Conservation (phyloP, 2,888 invertebrate genomes). For the Brachyopa scutellaris region DNA sequence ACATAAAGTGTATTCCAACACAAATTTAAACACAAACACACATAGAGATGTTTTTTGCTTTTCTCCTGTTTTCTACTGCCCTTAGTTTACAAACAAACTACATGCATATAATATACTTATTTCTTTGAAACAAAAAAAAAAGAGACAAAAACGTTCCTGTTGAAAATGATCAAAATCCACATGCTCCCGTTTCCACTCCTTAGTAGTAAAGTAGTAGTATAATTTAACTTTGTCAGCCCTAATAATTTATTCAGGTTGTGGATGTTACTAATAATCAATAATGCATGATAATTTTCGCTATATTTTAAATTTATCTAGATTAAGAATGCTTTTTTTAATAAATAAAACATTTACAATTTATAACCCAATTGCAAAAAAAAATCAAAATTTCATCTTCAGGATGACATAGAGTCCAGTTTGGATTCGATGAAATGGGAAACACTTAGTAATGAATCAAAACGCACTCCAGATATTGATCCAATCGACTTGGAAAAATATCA, state of each 20-base stretch:
- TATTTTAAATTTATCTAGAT: not conserved
- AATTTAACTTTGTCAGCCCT: not conserved
- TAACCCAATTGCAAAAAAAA: slow-evolving; percentile 27
- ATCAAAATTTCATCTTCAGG: slow-evolving; percentile 73
- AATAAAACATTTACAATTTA: slow-evolving; percentile 4
- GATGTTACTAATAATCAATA: slow-evolving; percentile 19
- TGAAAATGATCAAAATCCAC: not conserved
- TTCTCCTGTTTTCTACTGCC: slow-evolving; percentile 10
- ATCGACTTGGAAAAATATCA: slow-evolving; percentile 92
- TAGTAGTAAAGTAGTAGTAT: not conserved
- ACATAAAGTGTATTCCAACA: slow-evolving; percentile 29
- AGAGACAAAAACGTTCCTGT: not conserved
- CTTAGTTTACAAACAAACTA: slow-evolving; percentile 10
- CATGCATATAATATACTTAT: not conserved
- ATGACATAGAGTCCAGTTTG: slow-evolving; percentile 78
- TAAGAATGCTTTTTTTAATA: slow-evolving; percentile 18
- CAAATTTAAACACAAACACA: slow-evolving; percentile 24
- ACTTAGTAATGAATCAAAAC: slow-evolving; percentile 85
- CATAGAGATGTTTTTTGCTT: slow-evolving; percentile 39
- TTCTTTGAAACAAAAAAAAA: slow-evolving; percentile 3
- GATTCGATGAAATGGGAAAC: slow-evolving; percentile 85
- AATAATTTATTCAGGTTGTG: slow-evolving; percentile 23
- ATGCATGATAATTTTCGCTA: slow-evolving; percentile 18
- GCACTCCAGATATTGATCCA: slow-evolving; percentile 90
- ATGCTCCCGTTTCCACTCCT: slow-evolving; percentile 11